phyloP scores from a whole-genome alignment of 1,140 invertebrate genomes.

The Globodera rostochiensis region DNA sequence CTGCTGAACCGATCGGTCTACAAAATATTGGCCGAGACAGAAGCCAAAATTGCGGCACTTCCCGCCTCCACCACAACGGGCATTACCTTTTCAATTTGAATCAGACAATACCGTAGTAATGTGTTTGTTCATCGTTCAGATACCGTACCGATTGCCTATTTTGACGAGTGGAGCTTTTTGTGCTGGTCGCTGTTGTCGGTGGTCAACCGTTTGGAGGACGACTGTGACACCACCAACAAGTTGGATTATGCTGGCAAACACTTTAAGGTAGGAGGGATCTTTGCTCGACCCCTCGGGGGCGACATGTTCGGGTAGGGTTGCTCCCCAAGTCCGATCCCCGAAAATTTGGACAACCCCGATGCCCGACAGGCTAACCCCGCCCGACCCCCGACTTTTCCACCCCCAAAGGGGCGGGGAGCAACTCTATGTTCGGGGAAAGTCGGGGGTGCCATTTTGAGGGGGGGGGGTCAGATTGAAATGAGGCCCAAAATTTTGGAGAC shows the following conservation, averaged over 20 bases:
- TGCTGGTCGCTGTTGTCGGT: conserved; percentile 52
- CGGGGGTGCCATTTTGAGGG: too few species aligned
- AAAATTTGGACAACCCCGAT: too few species aligned
- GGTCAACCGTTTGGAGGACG: conserved; percentile 41
- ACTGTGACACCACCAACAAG: conserved; percentile 14
- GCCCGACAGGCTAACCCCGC: too few species aligned
- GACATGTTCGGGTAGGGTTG: too few species aligned
- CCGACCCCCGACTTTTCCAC: too few species aligned
- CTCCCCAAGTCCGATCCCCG: too few species aligned
- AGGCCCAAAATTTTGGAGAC: too few species aligned
- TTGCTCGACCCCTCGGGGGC: too few species aligned
- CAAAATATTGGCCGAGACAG: conserved; percentile 52
- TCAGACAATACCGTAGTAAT: not conserved
- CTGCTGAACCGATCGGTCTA: conserved; percentile 48
- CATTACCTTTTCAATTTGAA: not conserved
- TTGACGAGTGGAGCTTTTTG: conserved; percentile 50
- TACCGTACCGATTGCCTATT: conserved; percentile 40
- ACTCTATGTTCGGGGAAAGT: too few species aligned
- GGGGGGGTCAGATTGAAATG: too few species aligned
- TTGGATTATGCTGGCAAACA: conserved; percentile 50
- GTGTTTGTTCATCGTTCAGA: conserved; percentile 32
- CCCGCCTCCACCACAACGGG: conserved; percentile 31
- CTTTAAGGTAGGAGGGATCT: conserved; percentile 18
- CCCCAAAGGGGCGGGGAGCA: too few species aligned
- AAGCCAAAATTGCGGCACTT: conserved; percentile 39